phyloP scores from a whole-genome alignment of 2,113 vertebrate genomes.

The Donacobius atricapilla region DNA sequence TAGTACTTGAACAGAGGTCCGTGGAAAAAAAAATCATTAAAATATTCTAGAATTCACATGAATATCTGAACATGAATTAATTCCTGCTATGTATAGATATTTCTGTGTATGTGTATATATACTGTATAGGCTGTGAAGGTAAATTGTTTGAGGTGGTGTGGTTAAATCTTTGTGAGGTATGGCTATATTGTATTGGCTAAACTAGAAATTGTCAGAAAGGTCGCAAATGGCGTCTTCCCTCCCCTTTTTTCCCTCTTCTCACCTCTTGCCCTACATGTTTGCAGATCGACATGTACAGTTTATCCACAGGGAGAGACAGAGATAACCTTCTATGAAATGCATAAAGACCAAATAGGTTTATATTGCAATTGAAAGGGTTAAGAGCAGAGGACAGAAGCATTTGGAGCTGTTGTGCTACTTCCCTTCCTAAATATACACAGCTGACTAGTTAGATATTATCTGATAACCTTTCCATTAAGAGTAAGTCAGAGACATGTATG shows the following conservation, averaged over 20 bases:
- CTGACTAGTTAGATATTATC: not conserved
- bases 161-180: not conserved
- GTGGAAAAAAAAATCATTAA: not conserved
- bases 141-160: not conserved
- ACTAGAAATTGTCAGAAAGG: not conserved
- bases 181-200: not conserved
- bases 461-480: not conserved
- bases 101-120: not conserved
- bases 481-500: not conserved
- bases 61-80: not conserved
- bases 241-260: not conserved
- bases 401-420: not conserved
- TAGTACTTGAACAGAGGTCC: not conserved
- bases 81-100: not conserved
- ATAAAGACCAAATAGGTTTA: not conserved
- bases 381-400: not conserved
- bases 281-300: not conserved
- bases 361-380: not conserved
- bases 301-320: not conserved
- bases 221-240: not conserved
- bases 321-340: not conserved
- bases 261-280: not conserved
- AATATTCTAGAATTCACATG: not conserved
- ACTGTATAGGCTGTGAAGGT: not conserved
- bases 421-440: fast-evolving